Evolutionary conservation across 2,113 vertebrate genomes (phyloP), one percentile per base, ranked within the genome.

Genomic region (Tyrannus savana): DNA sequence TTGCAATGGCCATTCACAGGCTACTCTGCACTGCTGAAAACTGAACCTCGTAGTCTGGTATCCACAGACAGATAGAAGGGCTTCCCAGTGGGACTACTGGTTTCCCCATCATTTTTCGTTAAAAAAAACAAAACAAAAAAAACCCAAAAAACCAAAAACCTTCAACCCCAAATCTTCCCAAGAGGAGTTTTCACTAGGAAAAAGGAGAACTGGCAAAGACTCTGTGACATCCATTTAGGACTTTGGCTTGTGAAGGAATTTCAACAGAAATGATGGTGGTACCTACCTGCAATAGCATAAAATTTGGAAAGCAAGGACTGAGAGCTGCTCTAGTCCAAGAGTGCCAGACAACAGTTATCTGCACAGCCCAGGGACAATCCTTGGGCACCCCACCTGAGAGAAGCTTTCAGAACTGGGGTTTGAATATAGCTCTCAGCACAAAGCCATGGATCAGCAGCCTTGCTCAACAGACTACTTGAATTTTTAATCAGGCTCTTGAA

Each of bases 401-500:
- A 53, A 86, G 39, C 39, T 85, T 90, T 64, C 41, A 66, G n/a
- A 64, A 31, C 13, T 49, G 13, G 24, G 10, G 19, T 56, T 66
- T 33, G 14, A 84, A 69, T 37, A 53, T 12, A 35, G 22, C 24
- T 58, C 19, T 74, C 42, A 44, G 47, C 31, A 78, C 9, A 89
- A 77, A 72, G n/a, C 19, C 12, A 13, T 2, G 35, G 35, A 84
- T 52, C 3, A 3, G 60, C 33, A 93, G 31, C 52, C 56, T 71
- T 17, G 30, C 27, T 71, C 30, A 90, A 89, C 14, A 74, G 19
- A 24, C 35, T 75, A 35, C 44, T 64, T 72, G 44, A 78, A 72
- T 89, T 81, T 95, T 87, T 87, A 93, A 84, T 93, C 69, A 67
- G 24, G 63, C 37, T 81, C 52, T 22, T 47, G 47, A 84, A 90